These are phyloP conservation scores for Plagiodera versicolora DNA, from an alignment of 2,888 invertebrate genomes.

Conservation along the genomic window DNA sequence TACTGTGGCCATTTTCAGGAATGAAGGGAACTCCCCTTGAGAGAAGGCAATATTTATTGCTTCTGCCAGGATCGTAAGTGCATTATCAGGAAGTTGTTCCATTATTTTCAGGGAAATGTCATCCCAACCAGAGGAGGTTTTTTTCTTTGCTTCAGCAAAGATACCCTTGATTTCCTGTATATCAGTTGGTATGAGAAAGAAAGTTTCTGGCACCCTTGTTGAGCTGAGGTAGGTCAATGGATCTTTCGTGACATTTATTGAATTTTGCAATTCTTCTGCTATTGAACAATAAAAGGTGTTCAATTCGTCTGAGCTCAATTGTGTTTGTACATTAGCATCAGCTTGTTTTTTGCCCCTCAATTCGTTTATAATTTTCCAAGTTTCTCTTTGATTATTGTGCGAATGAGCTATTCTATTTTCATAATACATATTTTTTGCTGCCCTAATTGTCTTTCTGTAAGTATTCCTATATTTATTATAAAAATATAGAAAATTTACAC, in stretches of 20 bases:
- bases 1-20: no score
- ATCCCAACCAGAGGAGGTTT: no score
- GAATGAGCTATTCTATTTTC: not conserved
- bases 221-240: not conserved
- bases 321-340: no score
- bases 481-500: not conserved
- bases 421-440: not conserved
- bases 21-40: no score
- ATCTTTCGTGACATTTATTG: not conserved
- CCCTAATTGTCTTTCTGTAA: not conserved
- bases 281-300: not conserved
- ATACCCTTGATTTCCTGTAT: no score
- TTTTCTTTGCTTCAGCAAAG: no score
- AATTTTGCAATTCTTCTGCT: not conserved
- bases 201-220: not conserved
- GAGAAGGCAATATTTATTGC: no score
- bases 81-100: no score
- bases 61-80: no score
- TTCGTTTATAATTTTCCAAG: constrained; percentile 3
- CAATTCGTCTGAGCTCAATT: not conserved
- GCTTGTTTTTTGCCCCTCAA: not conserved
- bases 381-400: not conserved
- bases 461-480: not conserved
- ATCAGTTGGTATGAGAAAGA: no score
- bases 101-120: no score